Base-by-base conservation (phyloP, 1,140 invertebrate genomes). In the Scaptomyza graminum region DNA sequence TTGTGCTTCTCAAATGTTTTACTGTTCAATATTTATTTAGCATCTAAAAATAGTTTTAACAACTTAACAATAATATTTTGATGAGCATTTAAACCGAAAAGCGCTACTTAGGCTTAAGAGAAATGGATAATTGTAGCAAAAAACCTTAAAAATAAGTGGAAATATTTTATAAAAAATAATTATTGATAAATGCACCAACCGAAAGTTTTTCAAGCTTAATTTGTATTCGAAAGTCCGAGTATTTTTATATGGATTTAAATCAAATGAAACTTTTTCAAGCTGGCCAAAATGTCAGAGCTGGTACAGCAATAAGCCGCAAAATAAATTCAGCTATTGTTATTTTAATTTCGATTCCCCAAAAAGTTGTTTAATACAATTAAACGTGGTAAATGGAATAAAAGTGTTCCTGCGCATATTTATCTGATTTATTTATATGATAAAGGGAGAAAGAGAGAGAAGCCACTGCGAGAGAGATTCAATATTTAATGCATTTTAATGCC, bases 401-500 rank as follows among this genome's bases (percentile, higher is more conserved):
- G 37, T 41, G 6, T 11, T 47, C 8, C 13, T 13, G 15, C 47
- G 15, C 47, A 22, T 8, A 37, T 59, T 43, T 59, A 39, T 61
- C 64, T 70, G 79, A 78, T 83, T 83, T 75, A 82, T 78, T 82
- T 85, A 75, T 87, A 81, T 71, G 37, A 15, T 43, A n/a, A 46
- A n/a, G 9, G 12, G 9, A 12, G 37, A 39, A 39, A 11, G 37
- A 39, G 9, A 5, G 37, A 41, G 31, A 34, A 34, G 8, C 8
- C 31, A 34, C 9, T 28, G 31, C 28, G 28, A 31, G 28, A 31
- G 28, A 31, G 12, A 65, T 80, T 66, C 16, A 66, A 69, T 74
- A 74, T 69, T 81, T 78, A 85, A 87, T 82, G 74, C 74, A 63
- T 69, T 85, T 85, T 87, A 82, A 85, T 81, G 78, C 56, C 82